Conservation (phyloP, 1,140 invertebrate genomes). For the Acromyrmex charruanus region DNA sequence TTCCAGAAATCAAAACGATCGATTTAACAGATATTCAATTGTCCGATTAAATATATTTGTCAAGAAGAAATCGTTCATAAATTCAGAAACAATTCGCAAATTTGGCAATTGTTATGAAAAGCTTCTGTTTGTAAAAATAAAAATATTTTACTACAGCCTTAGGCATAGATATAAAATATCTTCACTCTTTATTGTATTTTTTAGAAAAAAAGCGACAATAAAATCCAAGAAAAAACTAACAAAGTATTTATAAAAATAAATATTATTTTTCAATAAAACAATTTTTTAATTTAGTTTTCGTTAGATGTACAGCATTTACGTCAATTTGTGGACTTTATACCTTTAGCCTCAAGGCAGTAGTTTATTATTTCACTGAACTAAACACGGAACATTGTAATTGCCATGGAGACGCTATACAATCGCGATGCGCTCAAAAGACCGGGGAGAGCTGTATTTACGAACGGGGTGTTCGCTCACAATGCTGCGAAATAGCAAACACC, state of each 20-base stretch:
- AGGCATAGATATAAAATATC: no score
- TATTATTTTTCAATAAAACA: no score
- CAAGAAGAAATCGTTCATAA: not conserved
- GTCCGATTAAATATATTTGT: not conserved
- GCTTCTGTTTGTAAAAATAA: not conserved
- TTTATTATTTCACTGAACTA: not conserved
- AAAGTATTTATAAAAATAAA: no score
- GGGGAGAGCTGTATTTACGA: slow-evolving; percentile 35
- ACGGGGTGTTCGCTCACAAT: slow-evolving; percentile 48
- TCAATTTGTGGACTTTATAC: no score
- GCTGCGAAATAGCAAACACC: slow-evolving; percentile 57
- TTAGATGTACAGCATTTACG: no score
- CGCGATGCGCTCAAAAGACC: slow-evolving; percentile 8
- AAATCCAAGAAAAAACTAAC: no score
- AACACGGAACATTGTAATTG: not conserved
- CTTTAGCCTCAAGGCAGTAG: no score
- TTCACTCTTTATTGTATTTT: no score
- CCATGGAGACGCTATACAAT: slow-evolving; percentile 6
- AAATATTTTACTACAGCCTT: not conserved
- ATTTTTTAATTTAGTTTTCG: no score
- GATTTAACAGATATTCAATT: not conserved
- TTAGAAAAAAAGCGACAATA: no score
- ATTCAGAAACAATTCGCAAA: not conserved
- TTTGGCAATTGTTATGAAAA: not conserved
- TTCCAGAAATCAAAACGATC: not conserved